Evolutionary conservation across 2,888 invertebrate genomes (phyloP), one percentile per base, ranked within the genome.

Genomic region (Rhagium mordax): DNA sequence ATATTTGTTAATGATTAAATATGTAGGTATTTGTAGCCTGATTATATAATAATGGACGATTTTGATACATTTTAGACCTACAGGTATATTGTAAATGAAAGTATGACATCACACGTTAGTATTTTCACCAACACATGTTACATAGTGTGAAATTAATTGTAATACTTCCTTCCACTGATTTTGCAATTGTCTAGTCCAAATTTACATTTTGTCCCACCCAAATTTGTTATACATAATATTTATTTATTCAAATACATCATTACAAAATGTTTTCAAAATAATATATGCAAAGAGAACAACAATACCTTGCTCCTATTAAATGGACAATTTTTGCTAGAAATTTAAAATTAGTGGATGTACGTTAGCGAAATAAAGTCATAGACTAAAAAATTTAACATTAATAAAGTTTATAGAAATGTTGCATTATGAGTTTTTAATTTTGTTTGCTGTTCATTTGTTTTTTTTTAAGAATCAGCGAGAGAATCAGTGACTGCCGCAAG

Each of bases 181-280:
- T 59, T 8, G n/a, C 18, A 33, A 33, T 59, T 33, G 15, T 33
- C 18, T 33, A 15, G n/a, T 5, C 16, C 15, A 27, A 20, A 24
- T 53, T 65, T 33, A 29, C 29, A 33, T 65, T 33, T 21, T 16
- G 33, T 51, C 53, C 65, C 29, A 33, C 65, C 53, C 53, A 65
- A 65, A 53, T 53, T 8, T 18, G 20, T 33, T 53, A 29, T 65
- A 65, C 65, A 33, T 53, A 65, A 65, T 65, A 65, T n/a, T 10
- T 20, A 27, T 33, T 53, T 29, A 65, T 65, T 51, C 33, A 65
- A 7, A 53, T 13, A 51, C 18, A 27, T 49, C 48, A 48, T 61
- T 61, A 49, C 62, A 49, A 15, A n/a, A 64, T 49, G 10, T 13
- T 18, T 1, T 51, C 27, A 49, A 48, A 15, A 15, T 64, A 64